Conservation (phyloP, 2,113 vertebrate genomes). For the Silurus meridionalis region DNA sequence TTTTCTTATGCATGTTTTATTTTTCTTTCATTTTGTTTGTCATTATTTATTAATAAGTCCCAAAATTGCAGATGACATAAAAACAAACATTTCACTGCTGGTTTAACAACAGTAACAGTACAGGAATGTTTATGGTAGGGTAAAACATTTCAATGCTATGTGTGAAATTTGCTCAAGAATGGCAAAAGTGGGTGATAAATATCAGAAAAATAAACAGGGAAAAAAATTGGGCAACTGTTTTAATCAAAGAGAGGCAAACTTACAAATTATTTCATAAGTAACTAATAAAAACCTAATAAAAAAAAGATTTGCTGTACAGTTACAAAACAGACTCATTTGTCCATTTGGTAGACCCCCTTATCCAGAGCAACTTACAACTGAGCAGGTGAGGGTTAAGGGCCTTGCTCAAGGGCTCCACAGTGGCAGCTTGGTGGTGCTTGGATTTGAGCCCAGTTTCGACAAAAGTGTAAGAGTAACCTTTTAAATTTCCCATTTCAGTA, state of each 20-base stretch:
- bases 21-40: not conserved
- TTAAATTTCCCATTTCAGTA: not conserved
- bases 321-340: not conserved
- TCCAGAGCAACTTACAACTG: too few relatives aligned
- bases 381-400: too few relatives aligned
- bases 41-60: not conserved
- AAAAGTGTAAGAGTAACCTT: not conserved
- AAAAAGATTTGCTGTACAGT: not conserved
- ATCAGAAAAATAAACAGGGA: not conserved
- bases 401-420: too few relatives aligned
- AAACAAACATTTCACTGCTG: not conserved
- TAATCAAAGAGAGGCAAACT: not conserved
- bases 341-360: too few relatives aligned
- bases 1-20: not conserved
- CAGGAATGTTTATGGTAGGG: not conserved
- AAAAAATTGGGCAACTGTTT: not conserved
- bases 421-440: not conserved
- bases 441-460: too few relatives aligned
- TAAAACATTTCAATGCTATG: not conserved
- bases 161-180: not conserved
- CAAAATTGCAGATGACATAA: not conserved
- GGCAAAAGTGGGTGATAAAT: not conserved
- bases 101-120: not conserved
- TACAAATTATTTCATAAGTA: not conserved
- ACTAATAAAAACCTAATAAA: too few relatives aligned